Evolutionary conservation across 2,888 invertebrate genomes (phyloP).

Genomic region (Agelastica alni): DNA sequence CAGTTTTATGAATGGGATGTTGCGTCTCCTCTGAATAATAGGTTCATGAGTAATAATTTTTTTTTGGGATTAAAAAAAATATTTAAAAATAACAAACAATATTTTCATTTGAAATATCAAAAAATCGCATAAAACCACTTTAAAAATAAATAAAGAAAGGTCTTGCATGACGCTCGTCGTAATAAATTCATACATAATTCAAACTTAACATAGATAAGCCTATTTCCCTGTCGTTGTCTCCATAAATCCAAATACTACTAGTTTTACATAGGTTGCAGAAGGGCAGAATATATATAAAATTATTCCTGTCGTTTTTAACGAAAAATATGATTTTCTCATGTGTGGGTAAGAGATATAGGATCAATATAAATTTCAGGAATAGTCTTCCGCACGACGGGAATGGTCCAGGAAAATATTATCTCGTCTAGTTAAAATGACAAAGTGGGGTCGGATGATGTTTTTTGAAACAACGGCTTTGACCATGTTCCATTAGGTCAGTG

Average conservation of each 20-base stretch:
- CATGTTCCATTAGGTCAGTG: slow-evolving; percentile 2
- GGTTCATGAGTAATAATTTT: too few relatives aligned
- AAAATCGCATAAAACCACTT: too few relatives aligned
- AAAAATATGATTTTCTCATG: slow-evolving; percentile 24
- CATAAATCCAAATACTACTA: slow-evolving; percentile 31
- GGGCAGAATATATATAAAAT: slow-evolving; percentile 23
- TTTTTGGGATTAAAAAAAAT: too few relatives aligned
- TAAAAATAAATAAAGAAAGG: too few relatives aligned
- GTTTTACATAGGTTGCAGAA: slow-evolving; percentile 32
- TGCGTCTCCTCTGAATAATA: too few relatives aligned
- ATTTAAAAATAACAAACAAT: too few relatives aligned
- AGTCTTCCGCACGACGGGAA: slow-evolving; percentile 12
- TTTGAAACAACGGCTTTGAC: slow-evolving; percentile 6
- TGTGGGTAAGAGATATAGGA: slow-evolving; percentile 20
- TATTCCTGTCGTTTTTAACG: slow-evolving; percentile 21
- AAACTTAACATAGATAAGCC: slow-evolving; percentile 32
- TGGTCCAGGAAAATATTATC: slow-evolving; percentile 19
- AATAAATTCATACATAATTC: slow-evolving; percentile 27
- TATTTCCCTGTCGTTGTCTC: slow-evolving; percentile 32
- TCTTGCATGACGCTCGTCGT: too few relatives aligned
- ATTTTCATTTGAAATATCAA: too few relatives aligned
- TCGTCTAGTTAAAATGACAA: slow-evolving; percentile 17
- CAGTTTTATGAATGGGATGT: too few relatives aligned
- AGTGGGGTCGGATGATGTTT: slow-evolving; percentile 14
- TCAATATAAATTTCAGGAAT: slow-evolving; percentile 23